Percentiles rank a stretch among this genome's conserved stretches.
phyloP scores from a whole-genome alignment of 2,888 invertebrate species.

The Aphidius colemani region DNA sequence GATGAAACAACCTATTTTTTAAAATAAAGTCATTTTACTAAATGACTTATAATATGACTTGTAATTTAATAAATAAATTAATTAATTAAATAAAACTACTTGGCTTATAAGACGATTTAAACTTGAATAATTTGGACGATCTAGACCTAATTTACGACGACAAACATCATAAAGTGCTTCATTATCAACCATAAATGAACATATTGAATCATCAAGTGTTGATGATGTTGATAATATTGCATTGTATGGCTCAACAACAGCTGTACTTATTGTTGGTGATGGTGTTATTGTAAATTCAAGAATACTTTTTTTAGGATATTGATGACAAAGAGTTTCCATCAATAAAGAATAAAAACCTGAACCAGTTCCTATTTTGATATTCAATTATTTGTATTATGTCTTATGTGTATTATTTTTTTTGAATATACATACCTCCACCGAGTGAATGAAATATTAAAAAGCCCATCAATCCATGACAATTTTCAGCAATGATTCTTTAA shows the following conservation, averaged over 20 bases:
- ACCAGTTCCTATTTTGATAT: constrained; percentile 52
- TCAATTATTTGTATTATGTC: too few species aligned
- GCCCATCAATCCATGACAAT: constrained; percentile 44
- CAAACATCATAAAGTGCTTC: constrained; percentile 60
- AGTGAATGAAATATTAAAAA: constrained; percentile 35
- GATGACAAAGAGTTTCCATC: constrained; percentile 50
- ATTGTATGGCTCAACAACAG: constrained; percentile 59
- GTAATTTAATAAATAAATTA: too few species aligned
- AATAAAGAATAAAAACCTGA: constrained; percentile 53
- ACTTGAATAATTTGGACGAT: constrained; percentile 65
- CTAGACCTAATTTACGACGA: constrained; percentile 63
- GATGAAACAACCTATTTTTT: constrained; percentile 52
- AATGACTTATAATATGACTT: too few species aligned
- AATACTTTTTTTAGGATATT: constrained; percentile 66
- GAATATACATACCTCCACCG: constrained; percentile 38
- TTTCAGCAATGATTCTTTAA: constrained; percentile 48
- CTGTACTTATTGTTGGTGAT: constrained; percentile 58
- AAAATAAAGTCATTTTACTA: too few species aligned
- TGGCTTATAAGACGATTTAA: constrained; percentile 64
- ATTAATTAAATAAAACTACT: constrained; percentile 36
- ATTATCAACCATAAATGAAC: constrained; percentile 56
- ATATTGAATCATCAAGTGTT: constrained; percentile 51
- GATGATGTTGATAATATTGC: constrained; percentile 55
- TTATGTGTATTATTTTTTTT: too few species aligned
- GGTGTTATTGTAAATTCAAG: constrained; percentile 56